Evolutionary conservation across 2,888 invertebrate species (phyloP).

Genomic region (Nesidiocoris tenuis): DNA sequence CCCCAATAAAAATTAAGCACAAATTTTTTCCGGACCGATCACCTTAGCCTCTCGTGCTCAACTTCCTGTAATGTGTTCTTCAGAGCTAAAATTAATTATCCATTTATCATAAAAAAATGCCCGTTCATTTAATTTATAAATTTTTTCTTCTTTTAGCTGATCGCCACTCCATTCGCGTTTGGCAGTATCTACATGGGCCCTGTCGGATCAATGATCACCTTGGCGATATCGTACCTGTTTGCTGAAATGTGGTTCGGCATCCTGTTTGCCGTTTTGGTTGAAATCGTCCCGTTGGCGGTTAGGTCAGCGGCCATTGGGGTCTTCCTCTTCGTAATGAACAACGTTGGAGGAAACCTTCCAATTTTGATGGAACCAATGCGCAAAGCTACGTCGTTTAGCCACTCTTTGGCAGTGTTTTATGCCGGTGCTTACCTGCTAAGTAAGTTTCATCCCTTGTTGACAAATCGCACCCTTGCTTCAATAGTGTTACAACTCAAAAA

Average conservation of each 20-base stretch:
- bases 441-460: too few relatives aligned
- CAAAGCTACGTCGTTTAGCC: slow-evolving; percentile 76
- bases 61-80: too few relatives aligned
- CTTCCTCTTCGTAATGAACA: slow-evolving; percentile 90
- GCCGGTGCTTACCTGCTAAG: slow-evolving; percentile 84
- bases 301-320: slow-evolving; percentile 83
- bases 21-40: too few relatives aligned
- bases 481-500: too few relatives aligned
- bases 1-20: too few relatives aligned
- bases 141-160: slow-evolving; percentile 58
- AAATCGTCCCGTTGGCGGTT: slow-evolving; percentile 78
- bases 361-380: slow-evolving; percentile 84
- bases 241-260: slow-evolving; percentile 96
- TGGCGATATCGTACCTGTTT: slow-evolving; percentile 88
- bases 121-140: neutral
- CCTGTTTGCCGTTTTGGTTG: slow-evolving; percentile 84
- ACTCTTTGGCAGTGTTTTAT: slow-evolving; percentile 82
- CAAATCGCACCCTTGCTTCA: too few relatives aligned
- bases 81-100: too few relatives aligned
- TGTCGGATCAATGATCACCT: slow-evolving; percentile 80
- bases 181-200: slow-evolving; percentile 81
- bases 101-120: neutral
- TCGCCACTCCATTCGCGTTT: slow-evolving; percentile 81
- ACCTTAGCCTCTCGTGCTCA: too few relatives aligned
- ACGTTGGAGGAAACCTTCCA: slow-evolving; percentile 85